Evolutionary conservation across 2,888 invertebrate species (phyloP).

Genomic region (Eurytoma californica): DNA sequence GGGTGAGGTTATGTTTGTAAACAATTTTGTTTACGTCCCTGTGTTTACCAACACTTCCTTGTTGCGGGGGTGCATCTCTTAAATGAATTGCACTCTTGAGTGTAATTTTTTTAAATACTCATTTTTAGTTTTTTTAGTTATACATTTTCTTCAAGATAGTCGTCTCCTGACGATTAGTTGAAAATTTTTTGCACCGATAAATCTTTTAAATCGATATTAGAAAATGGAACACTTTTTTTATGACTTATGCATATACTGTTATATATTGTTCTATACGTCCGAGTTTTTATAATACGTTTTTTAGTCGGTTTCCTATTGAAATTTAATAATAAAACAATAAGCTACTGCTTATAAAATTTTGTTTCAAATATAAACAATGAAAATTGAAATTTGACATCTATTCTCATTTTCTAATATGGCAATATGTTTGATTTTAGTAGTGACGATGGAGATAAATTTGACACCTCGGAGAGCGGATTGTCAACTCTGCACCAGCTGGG

Average conservation of each 20-base stretch:
- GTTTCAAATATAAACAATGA: background rate
- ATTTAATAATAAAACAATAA: no score
- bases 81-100: no score
- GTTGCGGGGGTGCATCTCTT: background rate
- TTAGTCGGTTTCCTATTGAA: background rate
- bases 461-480: constrained; percentile 62
- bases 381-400: no score
- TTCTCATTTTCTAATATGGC: no score
- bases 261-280: no score
- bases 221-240: no score
- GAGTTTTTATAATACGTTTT: background rate
- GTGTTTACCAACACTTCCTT: background rate
- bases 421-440: constrained; percentile 58
- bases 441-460: constrained; percentile 63
- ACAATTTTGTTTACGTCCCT: constrained; percentile 36
- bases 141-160: no score
- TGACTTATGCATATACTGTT: background rate
- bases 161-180: no score
- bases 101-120: no score
- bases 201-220: no score
- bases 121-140: no score
- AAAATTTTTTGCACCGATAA: no score
- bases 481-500: constrained; percentile 65
- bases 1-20: constrained; percentile 47
- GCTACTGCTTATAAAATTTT: background rate